A percentile compares a stretch with the other conserved stretches of the same genome.
Conservation (phyloP, 2,113 vertebrate species). For the Cavia porcellus region DNA sequence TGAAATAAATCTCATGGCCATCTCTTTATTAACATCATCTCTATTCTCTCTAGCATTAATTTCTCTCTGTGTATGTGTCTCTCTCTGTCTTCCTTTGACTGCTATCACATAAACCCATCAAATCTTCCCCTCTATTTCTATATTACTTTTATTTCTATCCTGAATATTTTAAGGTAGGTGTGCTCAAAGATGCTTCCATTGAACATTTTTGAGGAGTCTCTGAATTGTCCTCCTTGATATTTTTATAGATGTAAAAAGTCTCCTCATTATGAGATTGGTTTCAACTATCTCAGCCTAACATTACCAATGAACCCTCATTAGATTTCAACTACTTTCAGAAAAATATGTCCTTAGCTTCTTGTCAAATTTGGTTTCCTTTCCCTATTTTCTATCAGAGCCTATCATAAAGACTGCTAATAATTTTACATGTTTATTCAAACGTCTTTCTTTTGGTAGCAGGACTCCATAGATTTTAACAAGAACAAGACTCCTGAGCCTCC, state of each 20-base stretch:
- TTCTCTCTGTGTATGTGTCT: neutral
- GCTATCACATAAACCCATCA: neutral
- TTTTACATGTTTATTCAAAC: slow-evolving; percentile 6
- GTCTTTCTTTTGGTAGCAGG: neutral
- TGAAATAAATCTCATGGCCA: neutral
- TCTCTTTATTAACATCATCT: neutral
- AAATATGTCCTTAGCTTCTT: neutral
- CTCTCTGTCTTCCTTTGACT: neutral
- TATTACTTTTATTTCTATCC: neutral
- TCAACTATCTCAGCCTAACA: neutral
- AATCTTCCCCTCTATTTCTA: neutral
- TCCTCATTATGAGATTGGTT: neutral
- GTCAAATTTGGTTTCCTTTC: neutral
- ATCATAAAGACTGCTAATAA: neutral
- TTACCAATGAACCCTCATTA: neutral
- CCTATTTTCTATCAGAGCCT: neutral
- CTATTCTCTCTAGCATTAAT: neutral
- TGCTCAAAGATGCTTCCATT: neutral
- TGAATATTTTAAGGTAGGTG: neutral
- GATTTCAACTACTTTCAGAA: neutral
- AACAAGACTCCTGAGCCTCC: neutral
- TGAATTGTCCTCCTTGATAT: neutral
- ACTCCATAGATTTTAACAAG: neutral
- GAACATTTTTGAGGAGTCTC: neutral
- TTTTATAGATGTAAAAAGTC: neutral